A percentile compares a stretch with the other conserved stretches of the same genome.
phyloP scores from a whole-genome alignment of 2,113 vertebrate genomes.

The Telmatochromis brachygnathus region DNA sequence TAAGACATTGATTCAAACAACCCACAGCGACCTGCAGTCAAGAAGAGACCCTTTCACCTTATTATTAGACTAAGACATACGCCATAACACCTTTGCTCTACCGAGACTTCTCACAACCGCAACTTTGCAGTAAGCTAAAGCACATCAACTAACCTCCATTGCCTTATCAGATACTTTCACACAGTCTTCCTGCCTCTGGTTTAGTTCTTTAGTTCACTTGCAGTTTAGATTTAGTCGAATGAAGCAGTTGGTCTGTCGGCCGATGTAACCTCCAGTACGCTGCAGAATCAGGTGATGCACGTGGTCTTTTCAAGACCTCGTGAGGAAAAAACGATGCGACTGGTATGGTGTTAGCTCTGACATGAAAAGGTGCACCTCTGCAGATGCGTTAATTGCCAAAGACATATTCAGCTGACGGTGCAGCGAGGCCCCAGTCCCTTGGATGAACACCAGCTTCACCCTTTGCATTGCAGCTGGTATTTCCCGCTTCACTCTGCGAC shows the following conservation, averaged over 20 bases:
- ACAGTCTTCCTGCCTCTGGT: background rate
- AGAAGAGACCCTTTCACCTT: background rate
- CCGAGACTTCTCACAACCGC: background rate
- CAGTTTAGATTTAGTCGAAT: background rate
- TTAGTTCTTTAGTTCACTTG: background rate
- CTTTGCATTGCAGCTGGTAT: background rate
- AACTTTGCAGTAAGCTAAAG: background rate
- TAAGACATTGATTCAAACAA: background rate
- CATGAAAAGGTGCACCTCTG: background rate
- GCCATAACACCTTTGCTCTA: background rate
- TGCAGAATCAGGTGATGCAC: background rate
- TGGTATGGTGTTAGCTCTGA: background rate
- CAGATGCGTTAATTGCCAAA: background rate
- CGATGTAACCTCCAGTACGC: background rate
- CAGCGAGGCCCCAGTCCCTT: background rate
- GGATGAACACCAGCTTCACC: background rate
- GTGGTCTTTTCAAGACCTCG: background rate
- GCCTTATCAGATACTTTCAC: background rate
- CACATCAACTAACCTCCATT: background rate
- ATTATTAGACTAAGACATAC: background rate
- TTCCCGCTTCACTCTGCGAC: background rate
- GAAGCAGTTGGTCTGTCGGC: background rate
- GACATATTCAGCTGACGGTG: rapidly evolving
- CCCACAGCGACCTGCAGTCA: background rate
- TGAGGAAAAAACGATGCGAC: background rate